Evolutionary conservation across 2,888 invertebrate genomes (phyloP), one percentile per base, ranked within the genome.

Genomic region (Chrysolina americana): DNA sequence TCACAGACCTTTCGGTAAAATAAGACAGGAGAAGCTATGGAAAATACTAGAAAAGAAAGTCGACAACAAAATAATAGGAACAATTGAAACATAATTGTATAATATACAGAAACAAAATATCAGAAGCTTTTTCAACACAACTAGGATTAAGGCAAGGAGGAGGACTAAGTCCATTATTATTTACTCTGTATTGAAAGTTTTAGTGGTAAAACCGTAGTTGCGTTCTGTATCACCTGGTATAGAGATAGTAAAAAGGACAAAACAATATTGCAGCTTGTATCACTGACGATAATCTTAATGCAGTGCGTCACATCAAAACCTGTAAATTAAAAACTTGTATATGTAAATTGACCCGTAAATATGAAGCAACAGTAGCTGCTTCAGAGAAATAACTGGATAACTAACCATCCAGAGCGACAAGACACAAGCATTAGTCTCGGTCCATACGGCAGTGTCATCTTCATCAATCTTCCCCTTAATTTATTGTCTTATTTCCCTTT

Each of bases 401-500:
- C 64, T 68, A 65, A 74, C 68, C 77, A 78, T 74, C 74, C 71
- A 71, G 63, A 71, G 70, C 74, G 68, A 79, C 80, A 79, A 78
- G 77, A 75, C 71, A 68, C 50, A 56, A 48, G 78, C 82, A 84
- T 85, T 85, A 85, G 84, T 85, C 83, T 84, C 82, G 84, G 83
- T 84, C 84, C 83, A 81, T 79, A 78, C 82, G 76, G 78, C 79
- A 74, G 79, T 81, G 81, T 80, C 83, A 82, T 82, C 85, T 83
- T 81, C 87, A 87, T 87, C 85, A 86, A 86, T 87, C 86, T 86
- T 79, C 71, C 71, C 78, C 79, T 82, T 86, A 86, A 86, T 86
- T 85, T 86, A 87, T 86, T 80, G 84, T 86, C 84, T 85, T 85
- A 86, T 86, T 86, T 85, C 84, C 85, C 84, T 83, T 80, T 79